Conservation (phyloP, 2,113 vertebrate genomes). For the Parotia lawesii region DNA sequence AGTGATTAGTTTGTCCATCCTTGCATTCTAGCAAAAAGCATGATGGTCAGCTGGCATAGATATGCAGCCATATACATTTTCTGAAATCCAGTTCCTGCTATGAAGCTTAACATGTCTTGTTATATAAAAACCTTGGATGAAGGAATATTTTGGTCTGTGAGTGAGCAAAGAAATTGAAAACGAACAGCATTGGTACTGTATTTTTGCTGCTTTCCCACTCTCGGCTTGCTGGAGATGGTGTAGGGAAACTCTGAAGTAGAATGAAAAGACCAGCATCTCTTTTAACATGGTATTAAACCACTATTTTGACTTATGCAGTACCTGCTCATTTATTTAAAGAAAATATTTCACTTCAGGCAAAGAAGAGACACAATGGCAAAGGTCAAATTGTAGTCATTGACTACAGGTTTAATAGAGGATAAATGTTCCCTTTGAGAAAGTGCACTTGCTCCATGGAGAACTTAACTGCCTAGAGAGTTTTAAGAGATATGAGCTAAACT, state of each 20-base stretch:
- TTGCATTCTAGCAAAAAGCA: neutral
- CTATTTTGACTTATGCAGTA: neutral
- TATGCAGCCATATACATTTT: neutral
- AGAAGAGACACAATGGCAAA: neutral
- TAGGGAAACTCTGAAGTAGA: neutral
- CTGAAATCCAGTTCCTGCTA: neutral
- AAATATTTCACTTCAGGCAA: neutral
- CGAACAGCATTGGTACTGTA: neutral
- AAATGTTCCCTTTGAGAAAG: neutral
- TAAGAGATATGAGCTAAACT: neutral
- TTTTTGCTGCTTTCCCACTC: neutral
- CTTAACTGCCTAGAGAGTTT: neutral
- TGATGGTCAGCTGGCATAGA: neutral
- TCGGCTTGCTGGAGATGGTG: neutral
- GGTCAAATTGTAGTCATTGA: neutral
- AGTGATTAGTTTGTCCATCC: neutral
- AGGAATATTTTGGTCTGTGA: neutral
- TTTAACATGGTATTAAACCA: neutral
- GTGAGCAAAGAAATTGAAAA: neutral
- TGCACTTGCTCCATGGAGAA: neutral
- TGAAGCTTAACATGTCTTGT: neutral
- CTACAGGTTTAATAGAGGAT: neutral
- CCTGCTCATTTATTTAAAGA: neutral
- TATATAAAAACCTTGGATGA: neutral
- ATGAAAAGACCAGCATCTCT: neutral